Conservation (phyloP, 37 sponge, comb jelly and placozoan genomes). For the Oscarella lobularis region DNA sequence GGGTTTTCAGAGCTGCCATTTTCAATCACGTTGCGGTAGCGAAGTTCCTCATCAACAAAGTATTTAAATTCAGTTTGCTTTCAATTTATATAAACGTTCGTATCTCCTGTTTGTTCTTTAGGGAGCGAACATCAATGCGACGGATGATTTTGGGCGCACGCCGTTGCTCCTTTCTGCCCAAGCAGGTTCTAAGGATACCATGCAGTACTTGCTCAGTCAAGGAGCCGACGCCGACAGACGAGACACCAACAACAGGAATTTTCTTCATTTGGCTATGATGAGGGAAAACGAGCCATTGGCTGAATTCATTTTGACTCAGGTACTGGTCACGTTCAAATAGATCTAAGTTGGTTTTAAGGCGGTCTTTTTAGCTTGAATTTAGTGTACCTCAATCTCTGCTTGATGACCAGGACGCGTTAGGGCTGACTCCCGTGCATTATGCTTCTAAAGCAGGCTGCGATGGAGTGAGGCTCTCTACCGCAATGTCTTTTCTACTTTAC, state of each 20-base stretch:
- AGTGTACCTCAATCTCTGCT: neutral
- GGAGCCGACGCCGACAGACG: conserved; percentile 33
- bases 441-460: neutral
- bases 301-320: too few relatives aligned
- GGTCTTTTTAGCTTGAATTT: too few relatives aligned
- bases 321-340: too few relatives aligned
- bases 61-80: neutral
- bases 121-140: conserved; percentile 32
- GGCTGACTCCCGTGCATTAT: conserved; percentile 3
- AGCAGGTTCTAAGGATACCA: conserved; percentile 15
- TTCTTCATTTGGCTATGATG: conserved; percentile 10
- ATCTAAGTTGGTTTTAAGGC: too few relatives aligned
- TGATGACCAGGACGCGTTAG: conserved; percentile 3
- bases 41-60: neutral
- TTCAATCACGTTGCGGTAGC: neutral
- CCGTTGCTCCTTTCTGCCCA: conserved; percentile 58
- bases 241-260: conserved; percentile 2
- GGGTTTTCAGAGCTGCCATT: conserved; percentile 3
- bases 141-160: conserved; percentile 58
- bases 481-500: neutral
- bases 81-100: neutral
- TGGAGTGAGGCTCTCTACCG: too few relatives aligned
- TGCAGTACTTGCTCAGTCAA: conserved; percentile 29
- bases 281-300: too few relatives aligned
- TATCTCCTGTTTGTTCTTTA: neutral